Evolutionary conservation across 2,113 vertebrate genomes (phyloP), one percentile per base, ranked within the genome.

Genomic region (Leptodactylus fuscus): DNA sequence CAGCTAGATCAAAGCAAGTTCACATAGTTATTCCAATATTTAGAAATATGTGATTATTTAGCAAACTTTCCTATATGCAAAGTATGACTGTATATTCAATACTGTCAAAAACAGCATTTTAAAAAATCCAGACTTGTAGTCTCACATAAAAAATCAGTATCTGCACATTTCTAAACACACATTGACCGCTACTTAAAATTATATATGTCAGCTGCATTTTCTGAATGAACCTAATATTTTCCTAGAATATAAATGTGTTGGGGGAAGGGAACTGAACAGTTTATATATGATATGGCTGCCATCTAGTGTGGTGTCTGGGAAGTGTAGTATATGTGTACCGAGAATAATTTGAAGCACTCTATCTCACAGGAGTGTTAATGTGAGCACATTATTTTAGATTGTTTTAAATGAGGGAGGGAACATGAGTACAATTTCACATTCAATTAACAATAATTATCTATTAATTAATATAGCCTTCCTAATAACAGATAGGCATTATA

Each of bases 281-380:
- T 85, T 58, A 22, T 41, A 51, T 41, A 85, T 80, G 76, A 27
- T 80, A 80, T 58, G 48, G 69, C 62, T 80, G 83, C 83, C 83
- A 85, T 85, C 83, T 85, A 85, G 83, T 80, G 83, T 36, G 34
- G 48, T 22, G 22, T 85, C 83, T 85, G 36, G 24, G 67, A 70
- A 71, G 51, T 70, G 51, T 71, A n/a, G 44, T n/a, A 51, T 48
- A 46, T 48, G n/a, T n/a, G n/a, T n/a, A n/a, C n/a, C n/a, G n/a
- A n/a, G n/a, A n/a, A n/a, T n/a, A n/a, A n/a, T n/a, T n/a, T n/a
- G n/a, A n/a, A n/a, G n/a, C n/a, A n/a, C n/a, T n/a, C n/a, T n/a
- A n/a, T n/a, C n/a, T n/a, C 44, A 34, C 32, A 29, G 70, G 13
- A n/a, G 70, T 24, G 36, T 18, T 27, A 41, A 73, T 24, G 41